A percentile compares a stretch with the other conserved stretches of the same genome.
Conservation (phyloP, 2,888 invertebrate species). For the Clitarchus hookeri region DNA sequence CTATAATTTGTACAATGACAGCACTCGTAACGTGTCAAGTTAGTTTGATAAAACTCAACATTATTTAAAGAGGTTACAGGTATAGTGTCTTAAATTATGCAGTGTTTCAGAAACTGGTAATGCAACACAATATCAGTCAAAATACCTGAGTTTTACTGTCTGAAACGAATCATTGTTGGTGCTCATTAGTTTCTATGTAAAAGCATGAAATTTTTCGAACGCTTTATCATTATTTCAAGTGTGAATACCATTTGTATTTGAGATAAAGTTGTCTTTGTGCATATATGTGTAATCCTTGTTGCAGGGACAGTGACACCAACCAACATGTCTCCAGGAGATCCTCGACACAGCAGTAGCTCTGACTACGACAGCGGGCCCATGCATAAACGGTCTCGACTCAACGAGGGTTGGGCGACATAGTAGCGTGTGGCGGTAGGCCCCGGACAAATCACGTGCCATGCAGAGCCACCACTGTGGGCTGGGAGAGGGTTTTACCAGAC, state of each 20-base stretch:
- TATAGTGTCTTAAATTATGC: too few relatives aligned
- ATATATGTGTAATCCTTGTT: conserved; percentile 44
- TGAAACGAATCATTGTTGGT: too few relatives aligned
- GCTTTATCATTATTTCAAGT: background rate
- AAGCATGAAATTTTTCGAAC: too few relatives aligned
- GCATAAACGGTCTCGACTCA: conserved; percentile 84
- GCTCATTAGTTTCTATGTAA: too few relatives aligned
- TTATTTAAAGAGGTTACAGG: too few relatives aligned
- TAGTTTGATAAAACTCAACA: too few relatives aligned
- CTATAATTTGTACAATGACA: too few relatives aligned
- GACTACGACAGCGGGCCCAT: conserved; percentile 69
- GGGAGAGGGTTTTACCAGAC: background rate
- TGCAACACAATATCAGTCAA: too few relatives aligned
- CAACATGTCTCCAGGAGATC: conserved; percentile 73
- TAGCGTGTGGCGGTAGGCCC: conserved; percentile 40
- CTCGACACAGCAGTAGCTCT: conserved; percentile 58
- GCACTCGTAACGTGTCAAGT: too few relatives aligned
- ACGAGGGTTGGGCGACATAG: conserved; percentile 92
- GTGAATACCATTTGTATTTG: background rate
- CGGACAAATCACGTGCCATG: conserved; percentile 34
- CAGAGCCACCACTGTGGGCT: conserved; percentile 20
- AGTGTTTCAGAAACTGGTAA: too few relatives aligned
- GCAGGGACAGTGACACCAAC: conserved; percentile 82
- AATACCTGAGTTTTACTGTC: too few relatives aligned
- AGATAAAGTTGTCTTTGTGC: background rate